Conservation (phyloP, 2,888 invertebrate species). For the Psylliodes chrysocephalus region DNA sequence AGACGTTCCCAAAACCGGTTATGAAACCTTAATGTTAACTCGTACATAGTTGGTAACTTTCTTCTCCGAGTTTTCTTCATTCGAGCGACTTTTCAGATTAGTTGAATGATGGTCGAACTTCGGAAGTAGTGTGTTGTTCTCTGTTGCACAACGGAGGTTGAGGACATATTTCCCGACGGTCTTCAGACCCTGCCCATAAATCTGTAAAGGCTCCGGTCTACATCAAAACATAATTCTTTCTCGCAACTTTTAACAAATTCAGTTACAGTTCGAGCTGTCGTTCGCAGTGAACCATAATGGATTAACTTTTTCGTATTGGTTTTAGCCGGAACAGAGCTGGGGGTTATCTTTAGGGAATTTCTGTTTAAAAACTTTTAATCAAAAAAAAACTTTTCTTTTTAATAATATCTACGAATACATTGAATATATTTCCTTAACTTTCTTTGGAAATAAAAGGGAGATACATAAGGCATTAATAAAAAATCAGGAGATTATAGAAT, state of each 20-base stretch:
- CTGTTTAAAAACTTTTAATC: too few species aligned
- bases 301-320: slow-evolving; percentile 14
- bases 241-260: slow-evolving; percentile 32
- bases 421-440: too few species aligned
- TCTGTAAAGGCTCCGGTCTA: not conserved
- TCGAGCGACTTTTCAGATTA: slow-evolving; percentile 13
- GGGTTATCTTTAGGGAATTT: too few species aligned
- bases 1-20: not conserved
- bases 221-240: slow-evolving; percentile 28
- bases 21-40: not conserved
- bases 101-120: slow-evolving; percentile 26
- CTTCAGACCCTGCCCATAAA: slow-evolving; percentile 5
- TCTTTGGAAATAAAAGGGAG: too few species aligned
- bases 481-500: too few species aligned
- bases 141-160: not conserved
- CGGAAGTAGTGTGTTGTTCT: not conserved
- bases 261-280: slow-evolving; percentile 32
- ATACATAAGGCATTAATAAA: too few species aligned
- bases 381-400: too few species aligned
- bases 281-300: slow-evolving; percentile 15
- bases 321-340: too few species aligned
- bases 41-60: not conserved
- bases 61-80: not conserved
- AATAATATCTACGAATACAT: too few species aligned
- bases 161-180: slow-evolving; percentile 6